Evolutionary conservation across 2,113 vertebrate species (phyloP).

Genomic region (Cochlearius cochlearius): DNA sequence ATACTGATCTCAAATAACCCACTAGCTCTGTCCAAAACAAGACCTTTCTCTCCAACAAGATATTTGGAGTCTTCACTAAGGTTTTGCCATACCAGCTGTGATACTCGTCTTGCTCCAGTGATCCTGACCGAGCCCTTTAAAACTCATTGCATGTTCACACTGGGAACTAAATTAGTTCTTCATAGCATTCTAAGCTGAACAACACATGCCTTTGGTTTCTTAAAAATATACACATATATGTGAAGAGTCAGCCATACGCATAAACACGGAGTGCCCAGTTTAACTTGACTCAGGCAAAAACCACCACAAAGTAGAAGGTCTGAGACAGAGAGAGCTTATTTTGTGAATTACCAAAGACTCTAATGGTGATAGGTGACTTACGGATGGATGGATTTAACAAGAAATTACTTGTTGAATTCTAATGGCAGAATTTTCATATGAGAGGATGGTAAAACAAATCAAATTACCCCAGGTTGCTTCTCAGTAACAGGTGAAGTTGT

Average conservation of each 20-base stretch:
- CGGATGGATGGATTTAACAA: not conserved
- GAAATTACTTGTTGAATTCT: not conserved
- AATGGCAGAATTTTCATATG: not conserved
- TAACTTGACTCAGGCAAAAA: not conserved
- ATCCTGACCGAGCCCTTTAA: not conserved
- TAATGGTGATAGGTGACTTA: not conserved
- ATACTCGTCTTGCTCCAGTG: not conserved
- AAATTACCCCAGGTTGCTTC: not conserved
- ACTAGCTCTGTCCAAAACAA: not conserved
- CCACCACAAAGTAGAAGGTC: not conserved
- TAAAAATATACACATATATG: not conserved
- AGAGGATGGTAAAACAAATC: not conserved
- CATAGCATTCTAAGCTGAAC: not conserved
- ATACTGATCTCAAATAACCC: not conserved
- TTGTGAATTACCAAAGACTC: not conserved
- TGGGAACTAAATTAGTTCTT: not conserved
- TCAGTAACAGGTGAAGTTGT: not conserved
- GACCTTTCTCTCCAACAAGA: not conserved
- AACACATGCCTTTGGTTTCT: not conserved
- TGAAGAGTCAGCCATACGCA: accelerated
- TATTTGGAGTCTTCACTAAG: not conserved
- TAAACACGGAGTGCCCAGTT: not conserved
- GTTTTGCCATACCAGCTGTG: not conserved
- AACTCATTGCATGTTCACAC: not conserved
- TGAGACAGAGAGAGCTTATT: not conserved